Evolutionary conservation across 2,888 invertebrate species (phyloP).

Genomic region (Gibbula magus): DNA sequence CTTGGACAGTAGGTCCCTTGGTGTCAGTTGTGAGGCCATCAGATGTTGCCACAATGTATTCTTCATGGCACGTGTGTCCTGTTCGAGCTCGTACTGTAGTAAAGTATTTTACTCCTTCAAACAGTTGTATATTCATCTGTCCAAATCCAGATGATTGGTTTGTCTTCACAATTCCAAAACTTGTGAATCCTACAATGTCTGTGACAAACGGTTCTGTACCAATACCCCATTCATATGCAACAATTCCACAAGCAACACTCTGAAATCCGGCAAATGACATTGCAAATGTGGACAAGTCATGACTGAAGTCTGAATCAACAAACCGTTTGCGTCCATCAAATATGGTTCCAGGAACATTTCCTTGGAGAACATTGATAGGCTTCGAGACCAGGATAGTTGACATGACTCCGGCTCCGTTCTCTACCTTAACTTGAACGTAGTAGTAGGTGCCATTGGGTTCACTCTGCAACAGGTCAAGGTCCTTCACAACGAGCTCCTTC

Average conservation of each 20-base stretch:
- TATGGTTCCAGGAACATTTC: conserved; percentile 50
- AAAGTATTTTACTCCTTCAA: conserved; percentile 52
- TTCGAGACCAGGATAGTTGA: conserved; percentile 31
- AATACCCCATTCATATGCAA: conserved; percentile 59
- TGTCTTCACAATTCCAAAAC: conserved; percentile 56
- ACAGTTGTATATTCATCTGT: conserved; percentile 49
- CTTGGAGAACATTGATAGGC: conserved; percentile 40
- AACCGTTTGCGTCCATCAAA: conserved; percentile 52
- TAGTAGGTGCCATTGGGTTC: conserved; percentile 18
- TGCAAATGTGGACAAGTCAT: conserved; percentile 54
- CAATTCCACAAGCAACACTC: conserved; percentile 57
- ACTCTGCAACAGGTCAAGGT: background rate
- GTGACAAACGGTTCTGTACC: conserved; percentile 54
- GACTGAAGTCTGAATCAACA: conserved; percentile 46
- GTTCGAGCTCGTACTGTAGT: conserved; percentile 55
- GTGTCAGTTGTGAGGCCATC: conserved; percentile 57
- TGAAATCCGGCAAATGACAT: conserved; percentile 60
- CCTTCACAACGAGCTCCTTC: background rate
- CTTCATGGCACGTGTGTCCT: conserved; percentile 51
- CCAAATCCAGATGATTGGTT: conserved; percentile 53
- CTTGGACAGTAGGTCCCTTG: conserved; percentile 38
- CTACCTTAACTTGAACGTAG: conserved; percentile 35
- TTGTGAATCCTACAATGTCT: conserved; percentile 53
- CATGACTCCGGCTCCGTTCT: conserved; percentile 38
- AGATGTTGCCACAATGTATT: conserved; percentile 55